These are phyloP conservation scores for Argyrosomus regius DNA, from an alignment of 2,797 vertebrate genomes.

Conservation along the genomic window DNA sequence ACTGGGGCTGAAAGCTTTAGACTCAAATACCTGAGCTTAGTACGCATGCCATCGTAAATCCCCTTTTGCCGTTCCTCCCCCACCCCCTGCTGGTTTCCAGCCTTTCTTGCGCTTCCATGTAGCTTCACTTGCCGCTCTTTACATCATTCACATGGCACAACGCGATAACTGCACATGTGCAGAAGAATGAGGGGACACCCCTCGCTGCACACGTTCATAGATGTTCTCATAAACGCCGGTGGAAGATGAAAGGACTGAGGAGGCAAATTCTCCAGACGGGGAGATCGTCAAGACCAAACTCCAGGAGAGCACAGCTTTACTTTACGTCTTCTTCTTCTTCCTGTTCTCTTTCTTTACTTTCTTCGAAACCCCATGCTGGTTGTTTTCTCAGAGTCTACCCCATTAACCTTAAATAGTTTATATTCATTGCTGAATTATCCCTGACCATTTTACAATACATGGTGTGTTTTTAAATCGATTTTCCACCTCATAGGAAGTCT, in stretches of 20 bases:
- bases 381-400: not conserved
- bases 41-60: slow-evolving; percentile 20
- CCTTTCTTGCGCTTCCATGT: not conserved
- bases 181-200: not conserved
- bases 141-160: not conserved
- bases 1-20: not conserved
- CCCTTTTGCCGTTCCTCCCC: not conserved
- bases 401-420: not conserved
- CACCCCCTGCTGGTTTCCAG: not conserved
- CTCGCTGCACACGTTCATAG: not conserved
- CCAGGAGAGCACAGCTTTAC: not conserved
- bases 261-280: not conserved
- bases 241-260: not conserved
- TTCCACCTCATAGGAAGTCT: not conserved
- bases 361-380: not conserved
- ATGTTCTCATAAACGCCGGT: not conserved
- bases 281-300: not conserved
- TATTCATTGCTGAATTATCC: not conserved
- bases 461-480: not conserved
- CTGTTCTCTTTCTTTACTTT: not conserved
- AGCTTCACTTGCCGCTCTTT: not conserved
- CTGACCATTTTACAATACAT: not conserved
- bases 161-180: not conserved
- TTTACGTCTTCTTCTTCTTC: not conserved
- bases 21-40: slow-evolving; percentile 6